These are phyloP conservation scores for Solenopsis fugax DNA, from an alignment of 1,140 invertebrate species.

Conservation along the genomic window DNA sequence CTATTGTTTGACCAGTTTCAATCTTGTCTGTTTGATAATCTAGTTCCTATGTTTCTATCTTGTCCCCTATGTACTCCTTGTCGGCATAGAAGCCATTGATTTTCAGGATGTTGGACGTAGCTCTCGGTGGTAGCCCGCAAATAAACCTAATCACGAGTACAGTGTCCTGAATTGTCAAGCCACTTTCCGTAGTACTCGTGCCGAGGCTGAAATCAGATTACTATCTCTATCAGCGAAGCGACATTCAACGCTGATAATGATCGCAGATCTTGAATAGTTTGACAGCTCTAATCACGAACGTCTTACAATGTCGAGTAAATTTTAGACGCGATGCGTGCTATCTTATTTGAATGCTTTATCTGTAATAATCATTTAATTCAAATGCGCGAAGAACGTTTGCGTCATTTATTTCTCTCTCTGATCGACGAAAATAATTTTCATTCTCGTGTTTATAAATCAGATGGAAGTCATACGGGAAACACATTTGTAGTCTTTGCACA, in stretches of 20 bases:
- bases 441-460: not conserved
- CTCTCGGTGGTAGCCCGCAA: conserved; percentile 80
- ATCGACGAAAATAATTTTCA: not conserved
- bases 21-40: conserved; percentile 70
- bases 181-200: conserved; percentile 74
- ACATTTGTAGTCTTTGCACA: not conserved
- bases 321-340: not conserved
- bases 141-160: conserved; percentile 84
- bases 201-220: conserved; percentile 64
- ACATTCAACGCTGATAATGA: conserved; percentile 47
- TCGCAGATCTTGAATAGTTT: not conserved
- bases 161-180: conserved; percentile 78
- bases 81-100: conserved; percentile 76
- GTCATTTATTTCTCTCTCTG: not conserved
- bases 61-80: conserved; percentile 54
- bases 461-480: not conserved
- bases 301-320: not conserved
- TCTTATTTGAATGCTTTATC: not conserved
- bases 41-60: conserved; percentile 61
- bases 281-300: not conserved
- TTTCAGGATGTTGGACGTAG: conserved; percentile 80
- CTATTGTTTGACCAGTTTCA: conserved; percentile 68
- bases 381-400: not conserved
- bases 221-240: conserved; percentile 53
- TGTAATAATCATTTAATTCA: not conserved